Evolutionary conservation across 2,797 vertebrate species (phyloP).

Genomic region (Anableps anableps): DNA sequence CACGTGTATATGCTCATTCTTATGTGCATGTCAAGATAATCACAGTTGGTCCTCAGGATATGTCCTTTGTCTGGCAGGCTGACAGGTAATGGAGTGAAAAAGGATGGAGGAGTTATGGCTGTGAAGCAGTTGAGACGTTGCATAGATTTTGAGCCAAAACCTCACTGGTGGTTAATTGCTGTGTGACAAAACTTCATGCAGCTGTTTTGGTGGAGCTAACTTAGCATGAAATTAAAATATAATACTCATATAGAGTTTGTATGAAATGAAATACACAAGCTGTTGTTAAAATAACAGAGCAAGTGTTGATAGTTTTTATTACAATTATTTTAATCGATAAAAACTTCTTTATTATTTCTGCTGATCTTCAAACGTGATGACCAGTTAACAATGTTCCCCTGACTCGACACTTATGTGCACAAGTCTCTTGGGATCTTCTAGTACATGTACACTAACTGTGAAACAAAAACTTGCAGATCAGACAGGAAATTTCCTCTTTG

Average conservation of each 20-base stretch:
- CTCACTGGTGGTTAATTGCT: conserved; percentile 70
- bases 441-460: conserved; percentile 66
- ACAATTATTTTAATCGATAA: conserved; percentile 2
- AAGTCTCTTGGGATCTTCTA: conserved; percentile 63
- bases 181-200: conserved; percentile 56
- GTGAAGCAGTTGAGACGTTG: conserved; percentile 73
- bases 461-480: conserved; percentile 71
- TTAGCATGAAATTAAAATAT: conserved; percentile 44
- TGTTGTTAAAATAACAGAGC: conserved; percentile 7
- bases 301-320: background rate
- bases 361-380: background rate
- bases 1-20: conserved; percentile 4
- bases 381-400: conserved; percentile 22
- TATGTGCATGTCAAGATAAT: conserved; percentile 54
- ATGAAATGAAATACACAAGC: background rate
- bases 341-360: background rate
- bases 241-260: conserved; percentile 15
- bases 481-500: conserved; percentile 81
- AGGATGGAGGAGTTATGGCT: conserved; percentile 72
- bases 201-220: conserved; percentile 30
- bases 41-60: conserved; percentile 42
- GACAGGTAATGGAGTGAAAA: conserved; percentile 75
- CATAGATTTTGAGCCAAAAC: conserved; percentile 64
- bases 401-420: conserved; percentile 27
- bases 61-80: conserved; percentile 68